These are phyloP conservation scores for Notolepis coatsorum DNA, from an alignment of 2,797 vertebrate species.

Conservation along the genomic window DNA sequence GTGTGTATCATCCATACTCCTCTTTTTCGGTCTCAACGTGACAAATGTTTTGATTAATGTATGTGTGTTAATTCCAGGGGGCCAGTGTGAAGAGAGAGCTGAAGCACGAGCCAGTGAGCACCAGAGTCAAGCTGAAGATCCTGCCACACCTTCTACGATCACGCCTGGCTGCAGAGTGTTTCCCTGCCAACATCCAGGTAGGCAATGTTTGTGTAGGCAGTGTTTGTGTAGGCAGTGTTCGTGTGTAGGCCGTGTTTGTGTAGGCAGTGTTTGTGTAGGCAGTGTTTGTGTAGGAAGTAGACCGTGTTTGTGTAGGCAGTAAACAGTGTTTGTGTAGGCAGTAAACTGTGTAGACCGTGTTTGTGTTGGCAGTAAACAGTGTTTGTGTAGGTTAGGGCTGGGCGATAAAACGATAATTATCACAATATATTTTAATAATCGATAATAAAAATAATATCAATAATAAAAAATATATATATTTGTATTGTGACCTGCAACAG, in stretches of 20 bases:
- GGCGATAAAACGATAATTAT: too few species aligned
- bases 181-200: constrained; percentile 98
- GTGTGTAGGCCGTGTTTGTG: not conserved
- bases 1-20: constrained; percentile 78
- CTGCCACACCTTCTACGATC: constrained; percentile 96
- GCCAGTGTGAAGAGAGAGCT: constrained; percentile 92
- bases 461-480: too few species aligned
- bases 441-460: too few species aligned
- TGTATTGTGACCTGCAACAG: too few species aligned
- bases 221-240: not conserved
- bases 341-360: too few species aligned
- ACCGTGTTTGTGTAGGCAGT: too few species aligned
- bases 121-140: constrained; percentile 97
- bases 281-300: not conserved
- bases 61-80: constrained; percentile 75
- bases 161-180: constrained; percentile 93
- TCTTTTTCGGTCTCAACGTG: not conserved
- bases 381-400: too few species aligned
- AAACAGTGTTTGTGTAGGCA: too few species aligned
- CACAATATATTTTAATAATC: too few species aligned
- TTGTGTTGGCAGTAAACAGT: too few species aligned
- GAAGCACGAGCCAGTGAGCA: constrained; percentile 97
- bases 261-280: not conserved
- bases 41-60: not conserved
- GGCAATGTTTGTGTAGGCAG: too few species aligned